Conservation (phyloP, 2,888 invertebrate species). For the Ganaspis brasiliensis region DNA sequence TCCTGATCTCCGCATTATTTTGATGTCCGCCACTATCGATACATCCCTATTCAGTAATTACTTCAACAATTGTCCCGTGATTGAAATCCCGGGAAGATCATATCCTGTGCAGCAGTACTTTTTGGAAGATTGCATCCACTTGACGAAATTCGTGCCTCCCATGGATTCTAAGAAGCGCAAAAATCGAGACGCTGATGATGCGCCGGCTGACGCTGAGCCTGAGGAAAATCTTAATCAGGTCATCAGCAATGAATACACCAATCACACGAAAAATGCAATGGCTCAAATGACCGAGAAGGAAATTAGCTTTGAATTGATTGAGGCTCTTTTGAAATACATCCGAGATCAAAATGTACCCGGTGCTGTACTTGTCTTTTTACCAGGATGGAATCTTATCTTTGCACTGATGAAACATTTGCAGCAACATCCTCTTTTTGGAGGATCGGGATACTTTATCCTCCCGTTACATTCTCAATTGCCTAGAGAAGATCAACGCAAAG, state of each 20-base stretch:
- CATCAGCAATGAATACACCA: slow-evolving; percentile 75
- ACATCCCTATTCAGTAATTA: slow-evolving; percentile 95
- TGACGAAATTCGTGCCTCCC: slow-evolving; percentile 91
- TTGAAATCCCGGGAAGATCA: slow-evolving; percentile 94
- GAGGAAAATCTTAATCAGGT: slow-evolving; percentile 91
- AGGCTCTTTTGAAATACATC: slow-evolving; percentile 88
- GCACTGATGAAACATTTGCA: slow-evolving; percentile 93
- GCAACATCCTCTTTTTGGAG: slow-evolving; percentile 87
- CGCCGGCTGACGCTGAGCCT: slow-evolving; percentile 75
- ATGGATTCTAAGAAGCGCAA: slow-evolving; percentile 88
- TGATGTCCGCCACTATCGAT: slow-evolving; percentile 99
- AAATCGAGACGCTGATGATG: slow-evolving; percentile 79
- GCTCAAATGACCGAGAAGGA: slow-evolving; percentile 93
- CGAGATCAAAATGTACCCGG: slow-evolving; percentile 86
- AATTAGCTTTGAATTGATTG: slow-evolving; percentile 95
- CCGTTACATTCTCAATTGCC: slow-evolving; percentile 99
- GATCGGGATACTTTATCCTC: slow-evolving; percentile 87
- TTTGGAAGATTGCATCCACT: slow-evolving; percentile 95
- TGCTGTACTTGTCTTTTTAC: slow-evolving; percentile 95
- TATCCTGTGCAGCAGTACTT: slow-evolving; percentile 95
- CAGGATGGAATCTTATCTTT: slow-evolving; percentile 99
- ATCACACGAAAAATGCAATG: slow-evolving; percentile 87
- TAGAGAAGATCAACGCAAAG: slow-evolving; percentile 95
- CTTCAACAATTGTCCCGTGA: slow-evolving; percentile 94
- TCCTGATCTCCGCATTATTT: slow-evolving; percentile 94